Evolutionary conservation across 1,140 invertebrate genomes (phyloP).

Genomic region (Mylabris phalerata): DNA sequence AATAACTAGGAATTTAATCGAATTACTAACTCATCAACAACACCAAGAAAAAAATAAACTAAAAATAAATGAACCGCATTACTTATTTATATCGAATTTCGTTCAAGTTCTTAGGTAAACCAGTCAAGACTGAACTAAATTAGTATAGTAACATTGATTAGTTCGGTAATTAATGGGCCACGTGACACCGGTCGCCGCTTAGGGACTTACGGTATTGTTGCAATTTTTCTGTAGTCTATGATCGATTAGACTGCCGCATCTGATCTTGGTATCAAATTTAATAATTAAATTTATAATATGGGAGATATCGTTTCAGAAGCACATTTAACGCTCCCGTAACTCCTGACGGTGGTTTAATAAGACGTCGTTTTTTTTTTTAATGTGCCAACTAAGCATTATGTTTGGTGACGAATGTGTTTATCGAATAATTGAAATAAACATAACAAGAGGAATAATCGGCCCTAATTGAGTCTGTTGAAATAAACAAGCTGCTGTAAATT

Average conservation of each 20-base stretch:
- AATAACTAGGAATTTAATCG: neutral
- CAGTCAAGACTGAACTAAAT: conserved; percentile 9
- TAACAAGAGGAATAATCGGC: neutral
- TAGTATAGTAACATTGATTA: conserved; percentile 27
- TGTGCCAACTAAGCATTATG: no score
- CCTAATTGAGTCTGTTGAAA: conserved; percentile 12
- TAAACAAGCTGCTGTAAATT: conserved; percentile 20
- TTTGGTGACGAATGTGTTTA: no score
- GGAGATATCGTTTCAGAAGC: no score
- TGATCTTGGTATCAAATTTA: no score
- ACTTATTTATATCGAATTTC: conserved; percentile 17
- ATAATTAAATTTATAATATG: no score
- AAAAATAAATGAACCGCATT: neutral
- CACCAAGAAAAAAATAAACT: no score
- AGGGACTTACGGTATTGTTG: conserved; percentile 4
- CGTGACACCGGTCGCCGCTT: conserved; percentile 20
- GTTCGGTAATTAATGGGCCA: conserved; percentile 32
- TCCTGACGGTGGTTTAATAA: no score
- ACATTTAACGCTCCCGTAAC: no score
- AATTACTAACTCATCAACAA: neutral
- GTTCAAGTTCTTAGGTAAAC: conserved; percentile 4
- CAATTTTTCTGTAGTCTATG: neutral
- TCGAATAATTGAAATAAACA: no score
- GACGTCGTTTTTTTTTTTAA: no score
- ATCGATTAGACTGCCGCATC: no score